phyloP scores from a whole-genome alignment of 2,888 invertebrate species.

The Heliconius ethilla region DNA sequence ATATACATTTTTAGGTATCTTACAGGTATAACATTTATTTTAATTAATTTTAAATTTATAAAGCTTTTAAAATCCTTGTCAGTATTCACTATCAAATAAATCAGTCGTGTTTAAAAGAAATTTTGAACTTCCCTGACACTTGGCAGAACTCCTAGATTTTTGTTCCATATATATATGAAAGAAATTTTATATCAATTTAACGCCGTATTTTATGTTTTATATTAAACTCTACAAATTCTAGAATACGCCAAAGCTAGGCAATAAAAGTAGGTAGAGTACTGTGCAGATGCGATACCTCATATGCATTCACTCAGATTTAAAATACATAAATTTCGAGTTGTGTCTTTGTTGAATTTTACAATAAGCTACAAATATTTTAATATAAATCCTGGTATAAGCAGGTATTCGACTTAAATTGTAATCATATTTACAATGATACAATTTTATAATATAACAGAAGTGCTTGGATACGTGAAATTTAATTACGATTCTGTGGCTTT shows the following conservation, averaged over 20 bases:
- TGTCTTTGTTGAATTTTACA: constrained; percentile 18
- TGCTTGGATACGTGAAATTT: constrained; percentile 15
- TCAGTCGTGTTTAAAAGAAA: background rate
- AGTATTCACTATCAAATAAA: background rate
- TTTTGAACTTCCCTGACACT: background rate
- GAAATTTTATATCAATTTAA: constrained; percentile 2
- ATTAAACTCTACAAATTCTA: constrained; percentile 19
- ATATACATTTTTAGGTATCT: too few species aligned
- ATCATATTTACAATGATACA: constrained; percentile 9
- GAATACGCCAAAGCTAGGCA: constrained; percentile 14
- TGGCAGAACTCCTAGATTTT: constrained; percentile 13
- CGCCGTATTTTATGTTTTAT: constrained; percentile 9
- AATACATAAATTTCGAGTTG: constrained; percentile 17
- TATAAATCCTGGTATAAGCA: background rate
- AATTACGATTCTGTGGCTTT: constrained; percentile 16
- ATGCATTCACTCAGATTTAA: constrained; percentile 23
- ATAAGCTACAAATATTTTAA: constrained; percentile 10
- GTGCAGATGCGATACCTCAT: constrained; percentile 26
- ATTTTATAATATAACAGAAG: constrained; percentile 11
- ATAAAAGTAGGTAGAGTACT: constrained; percentile 29
- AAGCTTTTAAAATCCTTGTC: too few species aligned
- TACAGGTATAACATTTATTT: too few species aligned
- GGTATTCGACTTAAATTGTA: background rate
- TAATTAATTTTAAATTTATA: too few species aligned
- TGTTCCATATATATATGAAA: background rate